These are phyloP conservation scores for Craniophora ligustri DNA, from an alignment of 2,888 invertebrate genomes.

Conservation along the genomic window DNA sequence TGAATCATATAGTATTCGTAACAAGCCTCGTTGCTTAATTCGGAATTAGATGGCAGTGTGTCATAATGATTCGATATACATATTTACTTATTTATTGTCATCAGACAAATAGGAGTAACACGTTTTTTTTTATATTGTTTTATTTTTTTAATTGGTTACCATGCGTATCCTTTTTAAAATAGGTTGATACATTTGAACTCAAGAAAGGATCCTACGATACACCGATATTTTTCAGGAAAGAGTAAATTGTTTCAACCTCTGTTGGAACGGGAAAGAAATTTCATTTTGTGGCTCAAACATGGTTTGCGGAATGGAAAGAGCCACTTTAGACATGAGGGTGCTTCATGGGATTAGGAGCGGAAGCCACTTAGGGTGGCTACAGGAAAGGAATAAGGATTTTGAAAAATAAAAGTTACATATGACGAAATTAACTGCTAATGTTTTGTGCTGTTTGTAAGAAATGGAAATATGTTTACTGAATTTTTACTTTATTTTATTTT, in stretches of 20 bases:
- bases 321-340: slow-evolving; percentile 29
- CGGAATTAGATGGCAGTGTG: too few relatives aligned
- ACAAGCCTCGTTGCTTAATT: too few relatives aligned
- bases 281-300: slow-evolving; percentile 22
- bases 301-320: slow-evolving; percentile 9
- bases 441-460: not conserved
- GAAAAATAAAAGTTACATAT: slow-evolving; percentile 27
- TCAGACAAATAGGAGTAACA: too few relatives aligned
- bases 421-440: not conserved
- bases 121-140: too few relatives aligned
- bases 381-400: slow-evolving; percentile 25
- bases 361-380: slow-evolving; percentile 31
- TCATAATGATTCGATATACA: too few relatives aligned
- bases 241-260: not conserved
- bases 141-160: too few relatives aligned
- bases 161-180: too few relatives aligned
- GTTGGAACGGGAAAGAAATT: slow-evolving; percentile 22
- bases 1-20: too few relatives aligned
- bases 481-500: too few relatives aligned
- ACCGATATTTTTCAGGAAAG: not conserved
- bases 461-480: not conserved
- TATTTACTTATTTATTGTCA: too few relatives aligned
- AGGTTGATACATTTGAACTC: too few relatives aligned
- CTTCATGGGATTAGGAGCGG: slow-evolving; percentile 31
- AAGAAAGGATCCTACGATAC: too few relatives aligned